Evolutionary conservation across 2,113 vertebrate species (phyloP), one percentile per base, ranked within the genome.

Genomic region (Brienomyrus brachyistius): DNA sequence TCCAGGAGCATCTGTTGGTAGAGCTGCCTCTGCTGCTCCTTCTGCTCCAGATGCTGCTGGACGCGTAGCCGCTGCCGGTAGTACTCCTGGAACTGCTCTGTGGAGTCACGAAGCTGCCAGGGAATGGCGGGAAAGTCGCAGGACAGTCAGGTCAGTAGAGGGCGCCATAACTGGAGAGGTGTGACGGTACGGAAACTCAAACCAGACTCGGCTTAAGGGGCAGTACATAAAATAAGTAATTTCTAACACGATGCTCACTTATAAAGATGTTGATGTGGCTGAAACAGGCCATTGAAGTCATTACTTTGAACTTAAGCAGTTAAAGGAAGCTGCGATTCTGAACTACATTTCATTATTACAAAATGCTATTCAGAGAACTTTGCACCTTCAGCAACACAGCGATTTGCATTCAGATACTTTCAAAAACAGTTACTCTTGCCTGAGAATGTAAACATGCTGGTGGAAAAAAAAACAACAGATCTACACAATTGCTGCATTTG

Each of bases 1-100:
- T 99, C 98, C 83, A 98, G 94, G 89, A 99, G 91, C 98, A 99
- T 99, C 92, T 99, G 98, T 91, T 99, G 98, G 92, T 99, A 99
- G 89, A 99, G 92, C 89, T 98, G 98, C 54, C 97, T 94, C 59
- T 99, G 98, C 50, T 99, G 98, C 91, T 99, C 97, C n/a, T 99
- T 99, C 95, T 99, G 98, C 91, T 99, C 98, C 40, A 99, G 94
- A 92, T 99, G 98, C 92, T 99, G 98, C 93, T 99, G 98, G 90
- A 99, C 98, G 4, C 98, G 97, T 2, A 99, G 92, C 0, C 98
- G 97, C 92, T 99, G 98, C 9, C 98, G 96, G 86, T 99, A 99
- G 93, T 95, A 99, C 91, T 99, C 98, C 93, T 99, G 98, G 92
- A 98, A 99, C 92, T 99, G 98, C 91, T 99, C 98, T 19, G 97